These are phyloP conservation scores for Caenorhabditis elegans DNA, from an alignment of 1,140 invertebrate species.

Conservation along the genomic window WBcel235 BX284604.4:7213001-7213500, in stretches of 20 bases:
- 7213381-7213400: neutral
- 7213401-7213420: neutral
- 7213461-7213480: neutral
- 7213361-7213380: constrained; percentile 10
- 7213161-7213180: too few relatives aligned
- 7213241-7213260: neutral
- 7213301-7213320: neutral
- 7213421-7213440: neutral
- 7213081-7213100: neutral
- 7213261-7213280: neutral
- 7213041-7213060: neutral
- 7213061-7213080: neutral
- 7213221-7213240: too few relatives aligned
- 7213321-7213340: constrained; percentile 4
- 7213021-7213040: neutral
- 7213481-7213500: neutral
- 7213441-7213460: neutral
- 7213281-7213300: neutral
- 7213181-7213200: neutral
- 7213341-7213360: neutral
- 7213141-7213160: neutral
- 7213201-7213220: neutral
- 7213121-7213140: too few relatives aligned
- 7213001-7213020: constrained; percentile 17
- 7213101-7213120: neutral